Evolutionary conservation across 2,113 vertebrate genomes (phyloP), one percentile per base, ranked within the genome.

Genomic region (Paratilapia polleni): DNA sequence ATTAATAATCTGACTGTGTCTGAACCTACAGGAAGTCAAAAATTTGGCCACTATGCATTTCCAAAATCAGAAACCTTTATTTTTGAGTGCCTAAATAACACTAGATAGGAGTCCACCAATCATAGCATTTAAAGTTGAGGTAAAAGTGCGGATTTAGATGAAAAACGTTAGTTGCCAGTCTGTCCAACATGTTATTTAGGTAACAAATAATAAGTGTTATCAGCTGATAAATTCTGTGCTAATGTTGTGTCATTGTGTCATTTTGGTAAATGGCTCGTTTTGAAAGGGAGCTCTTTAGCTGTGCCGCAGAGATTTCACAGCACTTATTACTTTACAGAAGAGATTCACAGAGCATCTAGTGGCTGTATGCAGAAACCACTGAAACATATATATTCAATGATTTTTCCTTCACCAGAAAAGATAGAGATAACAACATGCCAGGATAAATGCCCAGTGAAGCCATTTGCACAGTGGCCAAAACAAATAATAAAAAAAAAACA

Each of bases 391-490:
- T 52, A 26, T 12, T 17, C 31, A 43, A 8, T 62, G 43, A 73
- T 62, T 36, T 41, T 79, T 75, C 31, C 36, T 49, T 79, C 19
- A 85, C 43, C 49, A 74, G 31, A 56, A 73, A 73, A 75, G 24
- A 49, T 8, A 10, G 38, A 62, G 38, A 62, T 76, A 70, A 80
- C 34, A 36, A 54, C 31, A 60, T 66, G 15, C 13, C 34, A 7
- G 28, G 28, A 57, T 82, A 62, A 64, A 52, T 38, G 24, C 15
- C 24, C 52, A 80, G 20, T 73, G 28, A 26, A 62, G 20, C 13
- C 34, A 77, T 88, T 88, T 85, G 84, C 87, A 89, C 85, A 93
- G 88, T 87, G 89, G 87, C 88, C 90, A 94, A 90, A 92, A 84
- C 47, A 54, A 83, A n/a, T n/a, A n/a, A n/a, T n/a, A n/a, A n/a